Evolutionary conservation across 1,140 invertebrate genomes (phyloP).

Genomic region (Drosophila pseudoobscura): DNA sequence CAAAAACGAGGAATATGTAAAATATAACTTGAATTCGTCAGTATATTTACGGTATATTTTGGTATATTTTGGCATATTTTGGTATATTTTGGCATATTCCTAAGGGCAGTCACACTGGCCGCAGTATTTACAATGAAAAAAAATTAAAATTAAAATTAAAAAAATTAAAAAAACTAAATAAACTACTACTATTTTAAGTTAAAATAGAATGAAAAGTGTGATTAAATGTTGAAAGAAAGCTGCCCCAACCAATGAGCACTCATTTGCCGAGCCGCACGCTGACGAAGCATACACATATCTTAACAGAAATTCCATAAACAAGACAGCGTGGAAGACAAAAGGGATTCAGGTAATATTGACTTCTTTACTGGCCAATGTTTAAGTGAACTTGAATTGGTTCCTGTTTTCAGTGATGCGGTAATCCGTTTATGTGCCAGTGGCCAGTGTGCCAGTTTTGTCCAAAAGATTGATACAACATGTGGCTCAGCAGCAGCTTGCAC

Average conservation of each 20-base stretch:
- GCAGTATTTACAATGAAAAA: too few relatives aligned
- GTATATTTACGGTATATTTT: too few relatives aligned
- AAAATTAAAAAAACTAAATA: too few relatives aligned
- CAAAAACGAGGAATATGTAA: too few relatives aligned
- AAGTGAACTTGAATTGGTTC: not conserved
- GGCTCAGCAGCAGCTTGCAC: conserved; percentile 28
- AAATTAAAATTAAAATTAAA: too few relatives aligned
- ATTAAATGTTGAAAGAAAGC: conserved; percentile 5
- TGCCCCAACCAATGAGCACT: not conserved
- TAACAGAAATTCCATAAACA: conserved; percentile 48
- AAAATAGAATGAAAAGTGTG: not conserved
- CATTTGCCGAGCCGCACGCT: not conserved
- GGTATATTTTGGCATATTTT: too few relatives aligned
- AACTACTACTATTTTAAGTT: conserved; percentile 23
- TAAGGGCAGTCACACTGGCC: too few relatives aligned
- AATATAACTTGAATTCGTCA: too few relatives aligned
- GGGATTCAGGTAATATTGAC: conserved; percentile 16
- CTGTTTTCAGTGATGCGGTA: conserved; percentile 21
- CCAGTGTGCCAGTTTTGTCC: not conserved
- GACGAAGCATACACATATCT: conserved; percentile 16
- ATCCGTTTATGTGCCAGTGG: conserved; percentile 35
- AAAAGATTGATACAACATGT: conserved; percentile 24
- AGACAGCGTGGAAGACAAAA: conserved; percentile 29
- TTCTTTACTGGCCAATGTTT: not conserved
- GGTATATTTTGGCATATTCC: too few relatives aligned